Conservation (phyloP, 2,113 vertebrate genomes). For the Erythrocercus mccallii region DNA sequence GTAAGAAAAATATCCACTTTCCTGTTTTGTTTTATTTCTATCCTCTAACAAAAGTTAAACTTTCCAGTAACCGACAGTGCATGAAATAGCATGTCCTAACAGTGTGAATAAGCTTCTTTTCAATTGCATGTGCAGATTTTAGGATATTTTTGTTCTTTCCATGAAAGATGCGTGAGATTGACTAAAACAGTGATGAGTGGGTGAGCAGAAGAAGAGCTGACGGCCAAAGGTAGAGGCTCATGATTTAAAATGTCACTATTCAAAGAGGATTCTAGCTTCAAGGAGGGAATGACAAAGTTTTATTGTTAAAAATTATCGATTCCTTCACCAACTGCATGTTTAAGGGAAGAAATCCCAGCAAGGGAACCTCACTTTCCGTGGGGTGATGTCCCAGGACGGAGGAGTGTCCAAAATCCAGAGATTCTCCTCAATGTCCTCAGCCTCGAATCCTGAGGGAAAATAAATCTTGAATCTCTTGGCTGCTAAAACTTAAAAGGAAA, state of each 20-base stretch:
- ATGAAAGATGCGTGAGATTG: neutral
- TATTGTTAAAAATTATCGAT: neutral
- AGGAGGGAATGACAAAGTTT: neutral
- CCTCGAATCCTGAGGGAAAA: neutral
- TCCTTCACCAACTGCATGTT: neutral
- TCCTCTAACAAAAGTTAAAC: neutral
- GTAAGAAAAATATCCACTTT: neutral
- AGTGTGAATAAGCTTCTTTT: neutral
- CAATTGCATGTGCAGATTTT: neutral
- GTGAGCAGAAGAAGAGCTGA: neutral
- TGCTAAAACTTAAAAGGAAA: neutral
- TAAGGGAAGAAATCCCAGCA: neutral
- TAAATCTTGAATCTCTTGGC: neutral
- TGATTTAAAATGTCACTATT: neutral
- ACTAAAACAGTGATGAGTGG: neutral
- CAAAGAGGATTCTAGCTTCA: neutral
- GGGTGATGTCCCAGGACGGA: neutral
- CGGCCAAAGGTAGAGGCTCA: neutral
- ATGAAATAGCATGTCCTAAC: neutral
- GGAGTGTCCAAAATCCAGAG: neutral
- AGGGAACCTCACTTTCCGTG: neutral
- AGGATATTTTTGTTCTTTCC: neutral
- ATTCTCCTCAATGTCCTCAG: rapidly evolving
- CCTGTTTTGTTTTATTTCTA: neutral
- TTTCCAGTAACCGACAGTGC: neutral